These are phyloP conservation scores for Hypselothyrea guttata DNA, from an alignment of 2,888 invertebrate species.

Conservation along the genomic window DNA sequence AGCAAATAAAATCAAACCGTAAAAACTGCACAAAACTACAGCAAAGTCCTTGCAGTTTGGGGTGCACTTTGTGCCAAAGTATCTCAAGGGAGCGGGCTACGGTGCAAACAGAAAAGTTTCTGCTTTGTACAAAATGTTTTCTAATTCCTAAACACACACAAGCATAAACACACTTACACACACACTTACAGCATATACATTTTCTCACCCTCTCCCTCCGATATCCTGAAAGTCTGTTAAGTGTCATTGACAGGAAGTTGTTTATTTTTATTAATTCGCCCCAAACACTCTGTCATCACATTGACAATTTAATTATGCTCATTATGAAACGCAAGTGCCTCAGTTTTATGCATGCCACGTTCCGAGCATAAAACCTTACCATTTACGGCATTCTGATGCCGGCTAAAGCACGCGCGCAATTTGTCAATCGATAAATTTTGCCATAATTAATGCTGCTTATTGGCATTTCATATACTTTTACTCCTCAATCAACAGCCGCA, in stretches of 20 bases:
- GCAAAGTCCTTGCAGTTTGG: constrained; percentile 30
- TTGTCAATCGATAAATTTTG: constrained; percentile 74
- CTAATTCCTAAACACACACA: constrained; percentile 30
- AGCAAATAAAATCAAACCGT: constrained; percentile 45
- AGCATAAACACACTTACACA: constrained; percentile 11
- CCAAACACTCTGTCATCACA: constrained; percentile 33
- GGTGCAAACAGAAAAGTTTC: constrained; percentile 28
- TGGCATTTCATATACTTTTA: constrained; percentile 59
- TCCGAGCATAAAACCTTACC: constrained; percentile 55
- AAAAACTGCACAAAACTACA: constrained; percentile 8
- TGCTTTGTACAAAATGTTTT: constrained; percentile 40
- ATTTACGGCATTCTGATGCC: constrained; percentile 53
- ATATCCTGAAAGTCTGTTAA: too few relatives aligned
- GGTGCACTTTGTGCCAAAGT: constrained; percentile 42
- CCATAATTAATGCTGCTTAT: constrained; percentile 70
- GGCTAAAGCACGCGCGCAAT: constrained; percentile 63
- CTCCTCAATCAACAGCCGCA: constrained; percentile 1
- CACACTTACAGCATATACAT: too few relatives aligned
- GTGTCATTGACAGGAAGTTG: constrained; percentile 25
- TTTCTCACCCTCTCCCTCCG: too few relatives aligned
- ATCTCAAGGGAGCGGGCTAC: neutral
- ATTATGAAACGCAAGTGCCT: constrained; percentile 32
- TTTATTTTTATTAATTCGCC: constrained; percentile 31
- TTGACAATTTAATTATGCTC: constrained; percentile 60
- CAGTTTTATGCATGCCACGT: constrained; percentile 56